Evolutionary conservation across 2,888 invertebrate species (phyloP).

Genomic region (Fragum whitleyi): DNA sequence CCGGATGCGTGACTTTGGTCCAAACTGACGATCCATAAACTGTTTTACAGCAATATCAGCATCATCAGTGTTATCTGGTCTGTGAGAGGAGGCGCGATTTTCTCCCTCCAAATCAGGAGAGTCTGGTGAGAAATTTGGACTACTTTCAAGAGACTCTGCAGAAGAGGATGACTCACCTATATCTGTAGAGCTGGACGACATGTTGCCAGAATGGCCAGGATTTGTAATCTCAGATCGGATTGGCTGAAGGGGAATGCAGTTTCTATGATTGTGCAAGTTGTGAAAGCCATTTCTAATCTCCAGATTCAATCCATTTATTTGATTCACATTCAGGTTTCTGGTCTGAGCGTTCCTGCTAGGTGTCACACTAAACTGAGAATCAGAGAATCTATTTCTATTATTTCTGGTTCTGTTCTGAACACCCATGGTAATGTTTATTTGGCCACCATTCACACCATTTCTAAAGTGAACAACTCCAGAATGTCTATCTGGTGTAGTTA

Average conservation of each 20-base stretch:
- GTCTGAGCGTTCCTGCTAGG: constrained; percentile 28
- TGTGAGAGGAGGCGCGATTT: no score
- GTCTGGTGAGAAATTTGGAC: constrained; percentile 47
- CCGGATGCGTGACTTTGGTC: constrained; percentile 39
- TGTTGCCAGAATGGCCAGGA: constrained; percentile 13
- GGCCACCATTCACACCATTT: constrained; percentile 43
- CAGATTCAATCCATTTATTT: constrained; percentile 46
- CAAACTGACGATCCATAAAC: constrained; percentile 62
- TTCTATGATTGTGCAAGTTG: constrained; percentile 39
- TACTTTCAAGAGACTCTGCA: constrained; percentile 57
- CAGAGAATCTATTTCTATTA: constrained; percentile 49
- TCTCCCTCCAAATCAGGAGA: constrained; percentile 46
- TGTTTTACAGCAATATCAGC: constrained; percentile 59
- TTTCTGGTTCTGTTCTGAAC: constrained; percentile 48
- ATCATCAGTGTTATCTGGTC: constrained; percentile 44
- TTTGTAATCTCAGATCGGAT: constrained; percentile 13
- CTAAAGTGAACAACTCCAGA: constrained; percentile 51
- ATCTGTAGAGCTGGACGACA: constrained; percentile 58
- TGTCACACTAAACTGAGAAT: constrained; percentile 44
- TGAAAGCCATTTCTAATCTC: constrained; percentile 50
- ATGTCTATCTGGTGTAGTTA: constrained; percentile 19
- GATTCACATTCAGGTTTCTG: constrained; percentile 27
- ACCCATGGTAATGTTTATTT: constrained; percentile 55
- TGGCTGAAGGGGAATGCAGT: constrained; percentile 12
- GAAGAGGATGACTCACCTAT: constrained; percentile 64